These are phyloP conservation scores for Panzeria rudis DNA, from an alignment of 2,888 invertebrate species.

Conservation along the genomic window DNA sequence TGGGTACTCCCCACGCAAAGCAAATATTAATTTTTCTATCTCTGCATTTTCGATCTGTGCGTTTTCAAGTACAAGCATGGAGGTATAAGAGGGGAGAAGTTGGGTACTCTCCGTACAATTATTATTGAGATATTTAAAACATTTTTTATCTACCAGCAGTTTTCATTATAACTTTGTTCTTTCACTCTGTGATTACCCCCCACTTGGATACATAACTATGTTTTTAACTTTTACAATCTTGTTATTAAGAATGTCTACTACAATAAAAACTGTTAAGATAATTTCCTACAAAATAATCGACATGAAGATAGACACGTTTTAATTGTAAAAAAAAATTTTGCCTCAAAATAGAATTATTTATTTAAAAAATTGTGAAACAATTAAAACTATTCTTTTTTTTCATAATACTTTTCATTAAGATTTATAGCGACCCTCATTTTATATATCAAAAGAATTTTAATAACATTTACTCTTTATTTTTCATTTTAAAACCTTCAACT, in stretches of 20 bases:
- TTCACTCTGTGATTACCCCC: constrained; percentile 10
- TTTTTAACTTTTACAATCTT: constrained; percentile 10
- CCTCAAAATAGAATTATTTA: neutral
- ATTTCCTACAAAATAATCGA: constrained; percentile 6
- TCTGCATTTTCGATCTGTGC: no score
- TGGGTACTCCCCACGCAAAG: no score
- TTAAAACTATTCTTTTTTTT: neutral
- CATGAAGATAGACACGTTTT: constrained; percentile 31
- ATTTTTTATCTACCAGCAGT: neutral
- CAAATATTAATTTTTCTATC: no score
- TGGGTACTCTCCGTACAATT: no score
- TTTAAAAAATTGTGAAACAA: neutral
- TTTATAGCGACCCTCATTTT: neutral
- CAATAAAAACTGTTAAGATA: constrained; percentile 8
- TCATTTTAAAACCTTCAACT: neutral
- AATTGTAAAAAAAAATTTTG: neutral
- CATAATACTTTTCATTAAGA: neutral
- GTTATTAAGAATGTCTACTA: constrained; percentile 6
- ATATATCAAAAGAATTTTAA: neutral
- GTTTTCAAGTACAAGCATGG: no score
- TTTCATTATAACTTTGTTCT: neutral
- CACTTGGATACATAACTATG: neutral
- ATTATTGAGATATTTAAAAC: no score
- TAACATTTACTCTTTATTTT: neutral
- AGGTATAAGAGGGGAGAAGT: no score